Evolutionary conservation across 2,888 invertebrate species (phyloP), one percentile per base, ranked within the genome.

Genomic region (Psococerastis gibbosa): DNA sequence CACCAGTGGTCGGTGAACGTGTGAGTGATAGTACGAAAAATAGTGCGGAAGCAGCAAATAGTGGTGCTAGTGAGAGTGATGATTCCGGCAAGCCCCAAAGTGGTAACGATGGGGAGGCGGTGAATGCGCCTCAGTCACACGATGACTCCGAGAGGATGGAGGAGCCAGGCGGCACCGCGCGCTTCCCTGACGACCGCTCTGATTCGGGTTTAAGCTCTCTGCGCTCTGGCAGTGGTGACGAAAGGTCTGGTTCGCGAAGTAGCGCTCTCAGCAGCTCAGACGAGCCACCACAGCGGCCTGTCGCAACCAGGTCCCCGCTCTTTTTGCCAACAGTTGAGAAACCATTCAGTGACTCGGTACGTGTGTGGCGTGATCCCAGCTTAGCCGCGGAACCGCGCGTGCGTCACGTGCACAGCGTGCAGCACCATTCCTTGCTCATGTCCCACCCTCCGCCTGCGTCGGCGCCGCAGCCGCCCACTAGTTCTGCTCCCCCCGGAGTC

Each of bases 131-230:
- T 27, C 11, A 6, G 27, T 6, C 27, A 6, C 27, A 27, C 27
- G 27, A 27, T 27, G 27, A 27, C 27, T 6, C 11, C 27, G 27
- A 27, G 6, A 51, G 52, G 50, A 51, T 51, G 50, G 50, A 51
- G 45, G 53, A 55, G 50, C 55, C 57, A 41, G 50, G 51, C 45
- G 54, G 55, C 47, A 54, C 54, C 42, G 52, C 52, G 50, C 32
- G 32, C 17, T 65, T 65, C 56, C 61, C 62, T 41, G 69, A 68
- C 58, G 55, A 54, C 45, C 53, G 56, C 41, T 63, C 64, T 45
- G 75, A 75, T 64, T 73, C 74, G 57, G 75, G 79, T 65, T 75
- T 80, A 68, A 78, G 79, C 64, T 78, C 78, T 45, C 66, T 78
- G 57, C 70, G 78, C 55, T 76, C 76, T 56, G 72, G 56, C 43